A percentile compares a stretch with the other conserved stretches of the same genome.
These are phyloP conservation scores for Aphaenogaster rudis DNA, from an alignment of 1,140 invertebrate species.

Conservation along the genomic window DNA sequence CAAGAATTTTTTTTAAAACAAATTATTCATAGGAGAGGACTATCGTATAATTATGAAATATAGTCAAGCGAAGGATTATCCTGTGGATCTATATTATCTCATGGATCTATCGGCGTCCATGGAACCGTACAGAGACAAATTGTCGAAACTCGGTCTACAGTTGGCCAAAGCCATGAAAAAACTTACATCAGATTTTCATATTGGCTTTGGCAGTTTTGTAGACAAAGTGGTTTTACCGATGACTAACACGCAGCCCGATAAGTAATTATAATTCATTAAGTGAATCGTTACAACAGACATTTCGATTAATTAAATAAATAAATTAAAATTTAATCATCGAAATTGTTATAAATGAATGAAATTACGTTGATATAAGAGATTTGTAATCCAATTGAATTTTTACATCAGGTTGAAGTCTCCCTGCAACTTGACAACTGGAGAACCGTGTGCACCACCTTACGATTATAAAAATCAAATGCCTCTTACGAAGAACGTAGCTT, in stretches of 20 bases:
- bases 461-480: constrained; percentile 91
- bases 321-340: not conserved
- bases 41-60: constrained; percentile 81
- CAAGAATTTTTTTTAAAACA: not conserved
- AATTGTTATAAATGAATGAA: not conserved
- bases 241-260: constrained; percentile 88
- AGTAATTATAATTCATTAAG: constrained; percentile 81
- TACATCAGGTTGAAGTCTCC: constrained; percentile 86
- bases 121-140: constrained; percentile 90
- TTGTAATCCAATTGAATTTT: constrained; percentile 35
- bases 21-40: constrained; percentile 75
- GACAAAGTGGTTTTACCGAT: constrained; percentile 95
- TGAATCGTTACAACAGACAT: constrained; percentile 11
- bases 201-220: constrained; percentile 96
- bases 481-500: constrained; percentile 88
- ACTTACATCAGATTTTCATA: constrained; percentile 93
- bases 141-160: constrained; percentile 89
- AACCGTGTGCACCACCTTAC: constrained; percentile 89
- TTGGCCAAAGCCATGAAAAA: constrained; percentile 90
- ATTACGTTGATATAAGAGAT: not conserved
- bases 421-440: constrained; percentile 84
- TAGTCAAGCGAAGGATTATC: constrained; percentile 92
- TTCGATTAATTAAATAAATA: constrained; percentile 4
- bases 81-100: constrained; percentile 95
- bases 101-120: constrained; percentile 95